phyloP scores from a whole-genome alignment of 2,113 vertebrate genomes.

The Rhabdomys dilectus region DNA sequence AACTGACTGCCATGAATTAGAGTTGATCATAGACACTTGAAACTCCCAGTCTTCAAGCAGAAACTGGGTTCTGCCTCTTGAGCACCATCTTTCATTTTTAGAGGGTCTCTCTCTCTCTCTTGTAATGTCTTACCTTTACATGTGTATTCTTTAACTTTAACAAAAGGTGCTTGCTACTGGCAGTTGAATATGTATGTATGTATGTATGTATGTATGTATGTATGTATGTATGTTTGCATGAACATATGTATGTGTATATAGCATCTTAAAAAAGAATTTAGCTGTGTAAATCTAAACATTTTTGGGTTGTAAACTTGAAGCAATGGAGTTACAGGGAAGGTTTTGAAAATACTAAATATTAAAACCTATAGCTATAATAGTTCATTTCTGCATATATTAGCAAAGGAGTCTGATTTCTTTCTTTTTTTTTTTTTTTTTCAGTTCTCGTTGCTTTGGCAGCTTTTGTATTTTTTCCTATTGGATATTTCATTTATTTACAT shows the following conservation, averaged over 20 bases:
- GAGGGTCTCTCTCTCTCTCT: not conserved
- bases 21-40: not conserved
- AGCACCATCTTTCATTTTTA: not conserved
- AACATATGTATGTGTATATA: not conserved
- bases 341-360: not conserved
- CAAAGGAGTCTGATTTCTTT: not conserved
- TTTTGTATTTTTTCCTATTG: too few relatives aligned
- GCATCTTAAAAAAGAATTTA: not conserved
- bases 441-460: too few relatives aligned
- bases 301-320: slow-evolving; percentile 33
- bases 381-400: not conserved
- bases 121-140: not conserved
- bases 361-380: slow-evolving; percentile 1
- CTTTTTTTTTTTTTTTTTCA: too few relatives aligned
- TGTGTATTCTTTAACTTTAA: not conserved
- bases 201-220: not conserved
- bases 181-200: not conserved
- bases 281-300: not conserved
- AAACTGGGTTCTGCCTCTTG: not conserved
- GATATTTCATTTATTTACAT: too few relatives aligned
- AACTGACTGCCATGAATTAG: not conserved
- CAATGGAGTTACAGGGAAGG: not conserved
- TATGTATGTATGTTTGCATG: not conserved
- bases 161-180: not conserved
- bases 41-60: not conserved